These are phyloP conservation scores for crab-eating macaque (Macaca fascicularis) DNA, from an alignment of 2,113 vertebrate species.

Conservation along the genomic window T2T-MFA8v1.1 NC_088387.1:112102501-112103000, in stretches of 20 bases:
- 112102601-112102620: neutral
- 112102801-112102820: no score
- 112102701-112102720: neutral
- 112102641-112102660: neutral
- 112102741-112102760: no score
- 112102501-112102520: neutral
- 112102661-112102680: neutral
- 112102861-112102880: no score
- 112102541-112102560: neutral
- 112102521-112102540: neutral
- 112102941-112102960: no score
- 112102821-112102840: neutral
- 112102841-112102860: neutral
- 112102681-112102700: neutral
- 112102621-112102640: neutral
- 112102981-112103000: no score
- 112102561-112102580: neutral
- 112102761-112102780: no score
- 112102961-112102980: no score
- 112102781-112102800: neutral
- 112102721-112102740: neutral
- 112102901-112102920: no score
- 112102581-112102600: neutral
- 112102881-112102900: no score
- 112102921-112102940: no score